Evolutionary conservation across 2,113 vertebrate species (phyloP), one percentile per base, ranked within the genome.

Genomic region (Trichechus manatus): DNA sequence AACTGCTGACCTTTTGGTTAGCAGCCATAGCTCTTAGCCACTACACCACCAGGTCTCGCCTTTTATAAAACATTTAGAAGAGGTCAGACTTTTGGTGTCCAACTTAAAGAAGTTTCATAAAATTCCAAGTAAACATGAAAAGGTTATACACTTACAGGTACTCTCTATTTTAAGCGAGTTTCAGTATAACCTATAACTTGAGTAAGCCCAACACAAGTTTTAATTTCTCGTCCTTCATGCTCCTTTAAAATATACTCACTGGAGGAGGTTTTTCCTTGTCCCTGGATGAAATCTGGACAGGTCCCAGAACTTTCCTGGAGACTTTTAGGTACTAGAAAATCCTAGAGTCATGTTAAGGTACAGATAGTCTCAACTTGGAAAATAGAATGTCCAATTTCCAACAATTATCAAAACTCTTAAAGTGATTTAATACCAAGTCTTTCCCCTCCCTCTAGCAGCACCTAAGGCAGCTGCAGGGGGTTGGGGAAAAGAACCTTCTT

Each of bases 111-210:
- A 95, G 13, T 83, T 91, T 77, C 17, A 61, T 61, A 53, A 97
- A 84, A 4, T 87, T 89, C 87, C 94, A 87, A 90, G 29, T 56
- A 72, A 89, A 89, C n/a, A 31, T 78, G 64, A 70, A 88, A 94
- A 85, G 22, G 15, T 74, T 63, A 50, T 81, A 70, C 1, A n/a
- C 63, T 89, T 93, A 68, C 78, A 89, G 19, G 66, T 47, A 3
- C 27, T 94, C 23, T 84, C 47, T 84, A 5, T 85, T 91, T 84
- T 89, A 93, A 91, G 42, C 25, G 70, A 78, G 81, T 75, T 93
- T 89, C 42, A 53, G 7, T 44, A 5, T 59, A 82, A 53, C 10
- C 23, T 74, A 3, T 50, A 92, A 87, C 39, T 78, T 9, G 10
- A 94, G 22, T 82, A 83, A 94, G 19, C 8, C 53, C 25, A 36